Evolutionary conservation across 2,113 vertebrate genomes (phyloP), one percentile per base, ranked within the genome.

Genomic region (Urocitellus parryii): DNA sequence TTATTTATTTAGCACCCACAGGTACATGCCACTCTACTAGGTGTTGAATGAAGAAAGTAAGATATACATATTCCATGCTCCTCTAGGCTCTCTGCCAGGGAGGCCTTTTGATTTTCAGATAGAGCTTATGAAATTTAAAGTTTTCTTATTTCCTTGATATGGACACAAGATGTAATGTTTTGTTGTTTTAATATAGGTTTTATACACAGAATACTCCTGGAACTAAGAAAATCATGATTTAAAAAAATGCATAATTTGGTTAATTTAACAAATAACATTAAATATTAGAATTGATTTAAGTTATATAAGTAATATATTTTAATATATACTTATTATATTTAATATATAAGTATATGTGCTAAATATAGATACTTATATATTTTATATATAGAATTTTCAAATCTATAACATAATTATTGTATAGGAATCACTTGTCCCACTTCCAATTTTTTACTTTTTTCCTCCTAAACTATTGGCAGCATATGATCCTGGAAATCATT

Each of bases 1-100:
- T 90, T 90, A 89, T 70, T 97, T 97, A 92, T 92, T 97, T 97
- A 92, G 51, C 2, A 90, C 27, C 16, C 58, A 81, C 27, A 90
- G 58, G 10, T 80, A 65, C 1, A 32, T 83, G 32, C 29, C 72
- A 78, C 24, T 85, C 2, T 80, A 88, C 13, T 32, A 88, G 67
- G 14, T 92, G 4, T 11, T 76, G 84, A 80, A 90, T 77, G 70
- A 92, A 86, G 45, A 78, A 87, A 94, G 16, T 63, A 78, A 63
- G 67, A 65, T 67, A 72, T 37, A 48, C 37, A 79, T 94, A 78
- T 32, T 63, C 51, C 53, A 27, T 65, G 68, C 1, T 74, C 45
- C 65, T 82, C 51, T 61, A 79, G 85, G n/a, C 65, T 90, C 37
- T 92, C 76, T 90, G 74, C 9, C 25, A 90, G 32, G 17, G 58